Evolutionary conservation across 2,797 vertebrate species (phyloP).

Genomic region (Sandelia bainsii): DNA sequence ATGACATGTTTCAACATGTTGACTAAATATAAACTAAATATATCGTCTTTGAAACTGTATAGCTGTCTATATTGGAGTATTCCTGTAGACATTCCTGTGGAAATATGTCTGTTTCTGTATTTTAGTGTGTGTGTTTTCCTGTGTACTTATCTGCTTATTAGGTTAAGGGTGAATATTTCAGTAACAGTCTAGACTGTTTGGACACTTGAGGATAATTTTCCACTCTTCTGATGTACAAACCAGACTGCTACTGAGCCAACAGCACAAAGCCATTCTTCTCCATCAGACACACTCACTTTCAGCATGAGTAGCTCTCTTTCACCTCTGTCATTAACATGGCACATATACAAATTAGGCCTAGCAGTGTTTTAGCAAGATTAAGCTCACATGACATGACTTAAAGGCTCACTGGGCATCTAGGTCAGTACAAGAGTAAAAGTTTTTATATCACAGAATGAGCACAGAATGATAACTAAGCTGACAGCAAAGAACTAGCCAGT

Average conservation of each 20-base stretch:
- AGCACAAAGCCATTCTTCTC: conserved; percentile 7
- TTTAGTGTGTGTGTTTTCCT: conserved; percentile 5
- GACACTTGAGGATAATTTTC: conserved; percentile 22
- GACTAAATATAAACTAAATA: too few relatives aligned
- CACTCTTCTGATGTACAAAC: conserved; percentile 36
- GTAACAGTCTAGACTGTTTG: conserved; percentile 38
- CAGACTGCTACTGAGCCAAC: conserved; percentile 23
- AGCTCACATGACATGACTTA: background rate
- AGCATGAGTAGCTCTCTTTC: background rate
- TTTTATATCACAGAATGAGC: too few relatives aligned
- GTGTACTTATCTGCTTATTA: conserved; percentile 27
- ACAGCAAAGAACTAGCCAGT: too few relatives aligned
- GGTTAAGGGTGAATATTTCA: conserved; percentile 28
- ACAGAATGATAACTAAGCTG: too few relatives aligned
- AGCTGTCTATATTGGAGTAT: too few relatives aligned
- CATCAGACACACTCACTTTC: background rate
- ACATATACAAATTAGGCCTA: background rate
- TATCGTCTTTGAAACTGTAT: too few relatives aligned
- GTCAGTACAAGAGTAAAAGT: too few relatives aligned
- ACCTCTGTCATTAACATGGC: background rate
- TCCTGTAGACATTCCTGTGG: background rate
- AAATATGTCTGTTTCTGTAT: conserved; percentile 1
- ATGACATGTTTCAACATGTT: too few relatives aligned
- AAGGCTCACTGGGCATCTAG: too few relatives aligned
- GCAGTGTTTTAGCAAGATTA: background rate